Base-by-base conservation (phyloP, 2,888 invertebrate genomes). In the Mesoligia furuncula region DNA sequence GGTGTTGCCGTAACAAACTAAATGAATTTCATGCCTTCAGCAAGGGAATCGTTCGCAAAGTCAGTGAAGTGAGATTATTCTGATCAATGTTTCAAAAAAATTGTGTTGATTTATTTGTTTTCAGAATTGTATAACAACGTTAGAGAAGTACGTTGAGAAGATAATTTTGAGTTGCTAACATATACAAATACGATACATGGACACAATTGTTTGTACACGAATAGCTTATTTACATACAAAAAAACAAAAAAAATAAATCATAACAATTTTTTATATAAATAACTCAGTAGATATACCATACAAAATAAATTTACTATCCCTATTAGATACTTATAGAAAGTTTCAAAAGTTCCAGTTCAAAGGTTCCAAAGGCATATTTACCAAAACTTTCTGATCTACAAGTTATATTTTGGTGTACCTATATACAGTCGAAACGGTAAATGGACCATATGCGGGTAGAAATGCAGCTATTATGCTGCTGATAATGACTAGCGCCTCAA, bases 1-100 rank as follows among this genome's bases (percentile, higher is more conserved):
- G 95, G 95, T 95, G 95, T 91, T 90, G 85, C 81, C 79, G 91
- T 89, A 90, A 93, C 94, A 94, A 94, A 92, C 80, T 85, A 81
- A 90, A 89, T 84, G 79, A 90, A 92, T 93, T 94, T 93, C 90
- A 92, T 90, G 91, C 89, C 80, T 90, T 80, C 84, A 86, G 82
- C 86, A 79, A 88, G 83, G 79, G 85, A 87, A 85, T 81, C 77
- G 75, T 83, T 83, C 80, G 88, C 81, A 76, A 86, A 73, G 85
- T 85, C 79, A 80, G 78, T 76, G 79, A 86, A 87, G 84, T 77
- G 66, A 83, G 83, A 85, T 85, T 84, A 85, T 83, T 80, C 62
- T 67, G 76, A 36, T 36, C 36, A 36, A 27, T 67, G 78, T 69
- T 81, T 75, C 77, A 78, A 73, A 84, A 78, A 82, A 78, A 85